phyloP scores from a whole-genome alignment of 1,140 invertebrate genomes.

The Pemphigus obesinymphae region DNA sequence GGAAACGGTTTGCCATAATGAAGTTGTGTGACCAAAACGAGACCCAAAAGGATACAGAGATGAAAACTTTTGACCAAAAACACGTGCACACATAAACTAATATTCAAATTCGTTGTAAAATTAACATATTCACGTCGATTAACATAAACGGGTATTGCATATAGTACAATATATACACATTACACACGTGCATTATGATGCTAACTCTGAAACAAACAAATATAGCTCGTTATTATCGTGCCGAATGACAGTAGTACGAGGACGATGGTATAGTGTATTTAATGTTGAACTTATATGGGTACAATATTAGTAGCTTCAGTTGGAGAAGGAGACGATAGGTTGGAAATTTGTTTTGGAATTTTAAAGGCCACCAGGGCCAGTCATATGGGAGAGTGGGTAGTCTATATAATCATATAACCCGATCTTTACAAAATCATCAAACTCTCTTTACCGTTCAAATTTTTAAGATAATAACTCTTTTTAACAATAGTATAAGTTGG shows the following conservation, averaged over 20 bases:
- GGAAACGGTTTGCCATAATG: not conserved
- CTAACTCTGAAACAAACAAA: not conserved
- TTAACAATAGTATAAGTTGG: too few species aligned
- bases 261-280: not conserved
- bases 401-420: too few species aligned
- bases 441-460: too few species aligned
- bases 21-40: not conserved
- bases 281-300: not conserved
- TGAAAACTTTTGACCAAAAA: not conserved
- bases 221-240: not conserved
- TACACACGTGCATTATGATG: not conserved
- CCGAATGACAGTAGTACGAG: not conserved
- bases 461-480: too few species aligned
- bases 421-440: too few species aligned
- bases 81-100: not conserved
- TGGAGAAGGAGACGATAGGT: too few species aligned
- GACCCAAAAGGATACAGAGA: not conserved
- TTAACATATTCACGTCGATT: conserved; percentile 16
- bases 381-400: too few species aligned
- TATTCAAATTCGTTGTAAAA: not conserved
- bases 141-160: not conserved
- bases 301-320: too few species aligned
- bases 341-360: too few species aligned
- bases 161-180: not conserved
- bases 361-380: too few species aligned